Evolutionary conservation across 2,888 invertebrate genomes (phyloP).

Genomic region (Acanthopleura granulata): DNA sequence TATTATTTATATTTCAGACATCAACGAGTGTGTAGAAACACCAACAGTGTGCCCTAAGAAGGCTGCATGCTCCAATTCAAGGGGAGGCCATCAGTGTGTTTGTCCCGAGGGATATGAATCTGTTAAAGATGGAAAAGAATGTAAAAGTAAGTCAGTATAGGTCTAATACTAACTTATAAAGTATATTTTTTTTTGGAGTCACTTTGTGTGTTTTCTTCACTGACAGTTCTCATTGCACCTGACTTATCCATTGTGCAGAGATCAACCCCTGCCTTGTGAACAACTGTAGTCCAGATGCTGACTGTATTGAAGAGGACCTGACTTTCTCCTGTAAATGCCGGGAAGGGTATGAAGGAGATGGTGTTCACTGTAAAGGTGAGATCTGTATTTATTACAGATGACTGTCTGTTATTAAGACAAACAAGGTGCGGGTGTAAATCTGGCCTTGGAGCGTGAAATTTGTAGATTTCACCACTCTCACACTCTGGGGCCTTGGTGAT

Average conservation of each 20-base stretch:
- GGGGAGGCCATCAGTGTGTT: slow-evolving; percentile 1
- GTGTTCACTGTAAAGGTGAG: slow-evolving; percentile 3
- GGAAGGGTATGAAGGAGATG: slow-evolving; percentile 4
- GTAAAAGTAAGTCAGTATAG: background rate
- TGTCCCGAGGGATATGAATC: slow-evolving; percentile 14
- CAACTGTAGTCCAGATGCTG: slow-evolving; percentile 18
- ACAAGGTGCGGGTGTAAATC: too few relatives aligned
- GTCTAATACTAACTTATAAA: too few relatives aligned
- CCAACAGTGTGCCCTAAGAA: slow-evolving; percentile 1
- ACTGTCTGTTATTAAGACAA: background rate
- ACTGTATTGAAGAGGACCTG: slow-evolving; percentile 12
- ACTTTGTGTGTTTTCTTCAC: too few relatives aligned
- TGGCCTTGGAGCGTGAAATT: too few relatives aligned
- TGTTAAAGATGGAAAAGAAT: background rate
- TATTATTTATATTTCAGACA: slow-evolving; percentile 1
- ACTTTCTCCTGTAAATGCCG: slow-evolving; percentile 17
- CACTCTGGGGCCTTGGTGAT: background rate
- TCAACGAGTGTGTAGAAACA: slow-evolving; percentile 9
- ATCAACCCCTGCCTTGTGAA: slow-evolving; percentile 14
- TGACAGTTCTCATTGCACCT: background rate
- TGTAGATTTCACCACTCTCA: background rate
- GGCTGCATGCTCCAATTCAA: background rate
- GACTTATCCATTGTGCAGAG: background rate
- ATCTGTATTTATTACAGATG: background rate
- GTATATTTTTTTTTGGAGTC: too few relatives aligned